Percentiles rank a stretch among this genome's conserved stretches.
Evolutionary conservation across 2,113 vertebrate species (phyloP).

Genomic region (Arizona elegans): DNA sequence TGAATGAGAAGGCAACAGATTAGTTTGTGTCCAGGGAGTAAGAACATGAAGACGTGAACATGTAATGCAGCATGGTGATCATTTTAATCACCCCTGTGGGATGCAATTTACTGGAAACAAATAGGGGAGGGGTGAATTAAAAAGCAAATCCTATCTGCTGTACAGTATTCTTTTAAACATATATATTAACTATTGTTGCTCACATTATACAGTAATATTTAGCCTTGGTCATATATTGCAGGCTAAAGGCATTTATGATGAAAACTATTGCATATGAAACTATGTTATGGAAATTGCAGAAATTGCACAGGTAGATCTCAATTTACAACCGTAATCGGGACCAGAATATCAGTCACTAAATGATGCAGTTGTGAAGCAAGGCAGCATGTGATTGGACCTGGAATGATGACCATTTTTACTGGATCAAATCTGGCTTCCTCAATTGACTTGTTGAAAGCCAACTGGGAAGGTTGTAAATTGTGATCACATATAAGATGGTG

Average conservation of each 20-base stretch:
- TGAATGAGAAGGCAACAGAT: conserved; percentile 19
- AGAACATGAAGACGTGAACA: background rate
- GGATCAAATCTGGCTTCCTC: background rate
- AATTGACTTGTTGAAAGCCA: background rate
- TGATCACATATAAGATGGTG: background rate
- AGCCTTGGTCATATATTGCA: background rate
- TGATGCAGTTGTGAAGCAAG: background rate
- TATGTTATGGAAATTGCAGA: background rate
- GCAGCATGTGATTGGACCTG: background rate
- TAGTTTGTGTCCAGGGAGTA: conserved; percentile 10
- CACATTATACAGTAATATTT: background rate
- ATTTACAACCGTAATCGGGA: background rate
- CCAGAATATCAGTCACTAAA: background rate
- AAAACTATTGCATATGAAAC: conserved; percentile 28
- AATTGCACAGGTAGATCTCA: background rate
- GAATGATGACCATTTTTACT: background rate
- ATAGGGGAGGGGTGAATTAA: conserved; percentile 3
- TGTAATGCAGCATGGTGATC: conserved; percentile 3
- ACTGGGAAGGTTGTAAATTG: background rate
- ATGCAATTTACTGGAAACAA: conserved; percentile 37
- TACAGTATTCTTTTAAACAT: background rate
- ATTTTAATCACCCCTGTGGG: conserved; percentile 21
- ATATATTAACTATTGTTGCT: background rate
- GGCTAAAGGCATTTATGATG: background rate
- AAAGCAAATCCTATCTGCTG: background rate